Conservation (phyloP, 2,888 invertebrate species). For the Troides helena region DNA sequence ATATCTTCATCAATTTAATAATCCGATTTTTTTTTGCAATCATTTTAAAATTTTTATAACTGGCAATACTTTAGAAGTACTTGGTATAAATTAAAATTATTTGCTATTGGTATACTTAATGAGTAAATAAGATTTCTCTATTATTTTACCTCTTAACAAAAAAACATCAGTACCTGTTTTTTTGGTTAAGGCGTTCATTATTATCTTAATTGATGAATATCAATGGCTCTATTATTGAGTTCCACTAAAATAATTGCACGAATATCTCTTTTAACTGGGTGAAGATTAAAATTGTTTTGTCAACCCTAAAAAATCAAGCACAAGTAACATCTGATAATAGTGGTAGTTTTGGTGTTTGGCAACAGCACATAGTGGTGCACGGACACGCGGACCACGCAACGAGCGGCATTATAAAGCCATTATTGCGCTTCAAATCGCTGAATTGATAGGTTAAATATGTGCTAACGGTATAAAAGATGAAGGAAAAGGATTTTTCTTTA, state of each 20-base stretch:
- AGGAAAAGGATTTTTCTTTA: neutral
- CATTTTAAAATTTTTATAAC: no score
- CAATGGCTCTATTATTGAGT: neutral
- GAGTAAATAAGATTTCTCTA: no score
- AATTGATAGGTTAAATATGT: constrained; percentile 25
- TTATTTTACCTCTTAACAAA: no score
- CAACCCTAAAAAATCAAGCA: constrained; percentile 19
- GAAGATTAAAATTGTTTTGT: neutral
- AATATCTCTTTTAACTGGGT: no score
- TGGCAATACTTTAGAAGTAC: no score
- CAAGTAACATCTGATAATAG: constrained; percentile 27
- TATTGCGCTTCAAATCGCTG: constrained; percentile 16
- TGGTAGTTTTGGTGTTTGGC: constrained; percentile 21
- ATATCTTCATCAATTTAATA: no score
- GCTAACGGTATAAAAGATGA: constrained; percentile 5
- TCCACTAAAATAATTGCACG: no score
- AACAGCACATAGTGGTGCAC: constrained; percentile 14
- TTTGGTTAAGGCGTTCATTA: no score
- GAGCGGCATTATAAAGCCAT: constrained; percentile 29
- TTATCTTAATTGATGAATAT: neutral
- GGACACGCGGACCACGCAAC: constrained; percentile 20
- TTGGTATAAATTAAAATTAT: no score
- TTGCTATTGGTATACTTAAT: no score
- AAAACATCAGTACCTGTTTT: no score
- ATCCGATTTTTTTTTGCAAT: no score